Conservation (phyloP, 2,888 invertebrate species). For the Macaria liturata region DNA sequence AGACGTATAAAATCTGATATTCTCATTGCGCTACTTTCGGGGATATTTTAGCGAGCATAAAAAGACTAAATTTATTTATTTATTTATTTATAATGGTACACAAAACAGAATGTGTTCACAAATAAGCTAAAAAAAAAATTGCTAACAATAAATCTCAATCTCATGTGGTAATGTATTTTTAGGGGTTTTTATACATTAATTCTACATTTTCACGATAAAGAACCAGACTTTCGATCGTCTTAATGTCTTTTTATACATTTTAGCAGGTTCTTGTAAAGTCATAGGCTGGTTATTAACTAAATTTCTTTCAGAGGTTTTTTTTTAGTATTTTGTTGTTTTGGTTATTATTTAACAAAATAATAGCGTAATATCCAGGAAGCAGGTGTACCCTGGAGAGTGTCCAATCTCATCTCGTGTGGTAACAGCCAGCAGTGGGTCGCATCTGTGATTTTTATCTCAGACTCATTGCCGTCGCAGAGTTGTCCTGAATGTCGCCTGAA, state of each 20-base stretch:
- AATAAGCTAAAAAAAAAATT: too few relatives aligned
- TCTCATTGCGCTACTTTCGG: constrained; percentile 35
- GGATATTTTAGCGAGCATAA: constrained; percentile 31
- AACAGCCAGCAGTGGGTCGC: constrained; percentile 53
- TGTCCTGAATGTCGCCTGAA: constrained; percentile 52
- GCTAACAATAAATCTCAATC: constrained; percentile 20
- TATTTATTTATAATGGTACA: too few relatives aligned
- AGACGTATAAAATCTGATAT: constrained; percentile 46
- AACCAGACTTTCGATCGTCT: constrained; percentile 6
- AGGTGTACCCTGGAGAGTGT: constrained; percentile 54
- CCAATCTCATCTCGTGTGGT: constrained; percentile 66
- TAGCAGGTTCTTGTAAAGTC: not conserved
- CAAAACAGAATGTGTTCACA: too few relatives aligned
- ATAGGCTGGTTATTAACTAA: not conserved
- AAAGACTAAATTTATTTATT: too few relatives aligned
- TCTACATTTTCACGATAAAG: constrained; percentile 12
- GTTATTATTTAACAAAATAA: too few relatives aligned
- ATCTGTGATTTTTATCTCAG: constrained; percentile 67
- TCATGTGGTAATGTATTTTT: constrained; percentile 20
- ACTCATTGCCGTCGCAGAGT: constrained; percentile 51
- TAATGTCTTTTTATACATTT: constrained; percentile 2
- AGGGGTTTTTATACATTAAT: constrained; percentile 13
- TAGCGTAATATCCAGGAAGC: constrained; percentile 17
- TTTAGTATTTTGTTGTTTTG: too few relatives aligned
- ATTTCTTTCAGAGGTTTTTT: too few relatives aligned